phyloP scores from a whole-genome alignment of 2,888 invertebrate genomes.

The Drosophila testacea region DNA sequence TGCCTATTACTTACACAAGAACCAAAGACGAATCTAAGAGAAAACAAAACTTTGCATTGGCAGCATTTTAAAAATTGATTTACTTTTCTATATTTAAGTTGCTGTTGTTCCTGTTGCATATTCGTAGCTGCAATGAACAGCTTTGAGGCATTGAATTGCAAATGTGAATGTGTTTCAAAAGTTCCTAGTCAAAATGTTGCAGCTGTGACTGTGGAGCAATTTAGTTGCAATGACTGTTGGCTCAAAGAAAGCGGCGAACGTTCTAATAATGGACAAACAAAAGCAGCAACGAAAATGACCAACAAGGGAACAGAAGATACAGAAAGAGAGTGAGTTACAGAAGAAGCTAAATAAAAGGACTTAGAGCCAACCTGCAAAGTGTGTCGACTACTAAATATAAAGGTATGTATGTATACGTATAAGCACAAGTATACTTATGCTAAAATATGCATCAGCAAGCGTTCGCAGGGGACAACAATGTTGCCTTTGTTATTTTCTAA shows the following conservation, averaged over 20 bases:
- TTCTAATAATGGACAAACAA: constrained; percentile 60
- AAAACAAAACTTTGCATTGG: constrained; percentile 37
- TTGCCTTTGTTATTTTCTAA: constrained; percentile 29
- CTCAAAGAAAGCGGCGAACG: constrained; percentile 45
- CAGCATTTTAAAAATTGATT: constrained; percentile 32
- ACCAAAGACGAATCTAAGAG: constrained; percentile 24
- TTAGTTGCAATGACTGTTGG: constrained; percentile 25
- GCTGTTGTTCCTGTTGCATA: constrained; percentile 38
- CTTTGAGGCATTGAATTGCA: constrained; percentile 44
- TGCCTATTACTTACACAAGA: constrained; percentile 72
- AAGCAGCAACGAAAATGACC: constrained; percentile 39
- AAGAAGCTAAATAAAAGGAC: constrained; percentile 18
- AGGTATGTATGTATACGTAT: constrained; percentile 16
- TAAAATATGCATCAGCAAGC: constrained; percentile 70
- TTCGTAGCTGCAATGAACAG: constrained; percentile 36
- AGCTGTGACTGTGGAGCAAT: constrained; percentile 10
- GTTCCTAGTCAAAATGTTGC: constrained; percentile 38
- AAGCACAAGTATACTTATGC: constrained; percentile 42
- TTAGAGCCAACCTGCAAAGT: constrained; percentile 29
- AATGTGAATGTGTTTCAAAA: constrained; percentile 49
- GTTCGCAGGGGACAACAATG: constrained; percentile 42
- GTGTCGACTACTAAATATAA: constrained; percentile 46
- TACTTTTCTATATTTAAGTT: constrained; percentile 7
- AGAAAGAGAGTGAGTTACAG: not conserved
- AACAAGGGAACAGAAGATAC: constrained; percentile 12